A percentile compares a stretch with the other conserved stretches of the same genome.
Evolutionary conservation across 2,113 vertebrate genomes (phyloP).

Genomic region (Copsychus sechellarum): DNA sequence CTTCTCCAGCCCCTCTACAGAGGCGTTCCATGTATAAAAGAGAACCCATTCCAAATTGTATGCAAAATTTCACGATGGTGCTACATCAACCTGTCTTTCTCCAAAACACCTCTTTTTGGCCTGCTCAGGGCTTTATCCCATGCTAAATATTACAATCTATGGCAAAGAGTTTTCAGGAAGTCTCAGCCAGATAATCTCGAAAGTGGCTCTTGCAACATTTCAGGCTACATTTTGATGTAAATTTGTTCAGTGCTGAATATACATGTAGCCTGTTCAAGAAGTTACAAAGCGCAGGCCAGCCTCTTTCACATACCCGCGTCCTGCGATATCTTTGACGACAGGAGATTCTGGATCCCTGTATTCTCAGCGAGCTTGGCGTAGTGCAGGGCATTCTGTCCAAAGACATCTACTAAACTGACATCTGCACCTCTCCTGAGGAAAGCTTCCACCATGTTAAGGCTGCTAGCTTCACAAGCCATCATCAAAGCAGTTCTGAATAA

Average conservation of each 20-base stretch:
- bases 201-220: neutral
- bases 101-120: neutral
- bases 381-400: constrained; percentile 86
- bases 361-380: constrained; percentile 84
- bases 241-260: constrained; percentile 34
- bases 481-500: constrained; percentile 87
- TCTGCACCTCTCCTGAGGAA: constrained; percentile 85
- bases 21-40: neutral
- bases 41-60: neutral
- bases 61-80: neutral
- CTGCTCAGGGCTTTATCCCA: neutral
- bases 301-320: constrained; percentile 80
- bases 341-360: constrained; percentile 76
- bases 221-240: neutral
- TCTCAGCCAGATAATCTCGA: neutral
- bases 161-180: neutral
- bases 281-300: neutral
- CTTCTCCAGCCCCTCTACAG: neutral
- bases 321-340: constrained; percentile 79
- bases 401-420: constrained; percentile 79
- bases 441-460: constrained; percentile 73
- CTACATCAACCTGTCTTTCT: neutral
- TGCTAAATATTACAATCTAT: neutral
- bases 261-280: neutral
- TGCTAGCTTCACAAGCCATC: constrained; percentile 83